A percentile compares a stretch with the other conserved stretches of the same genome.
These are phyloP conservation scores for Lota lota DNA, from an alignment of 2,113 vertebrate species.

Conservation along the genomic window DNA sequence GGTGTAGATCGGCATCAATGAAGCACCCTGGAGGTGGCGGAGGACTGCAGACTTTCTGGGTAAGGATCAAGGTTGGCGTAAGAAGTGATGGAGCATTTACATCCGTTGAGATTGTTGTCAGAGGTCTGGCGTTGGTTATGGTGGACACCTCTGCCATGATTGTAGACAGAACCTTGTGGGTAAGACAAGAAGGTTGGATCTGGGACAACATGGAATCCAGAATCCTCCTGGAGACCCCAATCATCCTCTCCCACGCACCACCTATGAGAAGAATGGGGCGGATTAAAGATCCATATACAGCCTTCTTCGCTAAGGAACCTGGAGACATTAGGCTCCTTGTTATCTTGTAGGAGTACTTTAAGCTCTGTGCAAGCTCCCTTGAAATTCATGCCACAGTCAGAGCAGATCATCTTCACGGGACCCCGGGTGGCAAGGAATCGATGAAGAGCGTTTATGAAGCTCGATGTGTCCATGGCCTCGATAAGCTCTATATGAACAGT, in stretches of 20 bases:
- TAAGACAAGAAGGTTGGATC: constrained; percentile 7
- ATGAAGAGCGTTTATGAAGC: constrained; percentile 30
- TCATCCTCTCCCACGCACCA: constrained; percentile 29
- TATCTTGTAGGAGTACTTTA: neutral
- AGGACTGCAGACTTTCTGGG: constrained; percentile 19
- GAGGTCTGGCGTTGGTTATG: too few relatives aligned
- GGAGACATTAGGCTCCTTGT: neutral
- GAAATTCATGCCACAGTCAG: constrained; percentile 30
- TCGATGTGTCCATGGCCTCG: constrained; percentile 27
- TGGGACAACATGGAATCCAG: constrained; percentile 25
- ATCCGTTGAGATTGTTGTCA: neutral
- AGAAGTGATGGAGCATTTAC: constrained; percentile 10
- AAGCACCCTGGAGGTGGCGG: neutral
- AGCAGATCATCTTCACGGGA: constrained; percentile 11
- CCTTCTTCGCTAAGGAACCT: constrained; percentile 1
- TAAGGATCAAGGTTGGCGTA: constrained; percentile 20
- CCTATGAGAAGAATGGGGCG: neutral
- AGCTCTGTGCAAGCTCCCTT: constrained; percentile 28
- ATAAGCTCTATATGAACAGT: constrained; percentile 30
- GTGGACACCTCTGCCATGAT: neutral
- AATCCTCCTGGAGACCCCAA: constrained; percentile 24
- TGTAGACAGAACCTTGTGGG: constrained; percentile 11
- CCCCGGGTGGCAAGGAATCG: constrained; percentile 16
- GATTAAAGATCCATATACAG: too few relatives aligned
- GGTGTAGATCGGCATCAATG: neutral